These are phyloP conservation scores for Camponotus vicinus DNA, from an alignment of 1,140 invertebrate genomes.

Conservation along the genomic window DNA sequence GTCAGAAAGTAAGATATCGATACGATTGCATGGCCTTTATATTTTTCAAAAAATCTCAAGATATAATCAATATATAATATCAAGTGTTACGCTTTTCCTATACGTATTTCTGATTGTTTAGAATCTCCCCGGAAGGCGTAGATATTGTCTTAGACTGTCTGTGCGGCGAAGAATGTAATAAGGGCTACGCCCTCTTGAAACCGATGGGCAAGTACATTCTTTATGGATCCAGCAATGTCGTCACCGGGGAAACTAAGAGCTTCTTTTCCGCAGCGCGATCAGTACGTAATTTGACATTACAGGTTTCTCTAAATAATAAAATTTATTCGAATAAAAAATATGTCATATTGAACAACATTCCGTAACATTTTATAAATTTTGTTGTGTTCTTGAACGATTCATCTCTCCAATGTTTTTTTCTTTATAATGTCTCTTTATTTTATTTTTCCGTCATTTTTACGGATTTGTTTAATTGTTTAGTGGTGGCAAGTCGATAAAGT, in stretches of 20 bases:
- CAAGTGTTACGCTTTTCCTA: too few species aligned
- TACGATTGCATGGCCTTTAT: neutral
- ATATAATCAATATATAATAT: neutral
- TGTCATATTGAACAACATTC: neutral
- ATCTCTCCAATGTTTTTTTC: neutral
- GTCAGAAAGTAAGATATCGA: conserved; percentile 90
- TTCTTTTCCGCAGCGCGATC: conserved; percentile 95
- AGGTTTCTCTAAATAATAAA: neutral
- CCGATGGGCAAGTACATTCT: conserved; percentile 96
- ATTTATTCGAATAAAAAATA: neutral
- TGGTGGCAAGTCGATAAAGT: conserved; percentile 98
- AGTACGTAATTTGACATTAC: conserved; percentile 87
- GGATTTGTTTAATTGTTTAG: conserved; percentile 82
- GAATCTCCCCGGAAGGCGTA: conserved; percentile 92
- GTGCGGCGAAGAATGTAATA: conserved; percentile 95
- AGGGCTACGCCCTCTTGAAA: conserved; percentile 93
- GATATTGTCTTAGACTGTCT: conserved; percentile 96
- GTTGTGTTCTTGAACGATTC: neutral
- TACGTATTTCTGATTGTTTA: conserved; percentile 75
- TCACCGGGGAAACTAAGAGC: conserved; percentile 95
- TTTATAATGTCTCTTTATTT: neutral
- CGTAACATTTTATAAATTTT: neutral
- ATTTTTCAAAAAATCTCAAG: neutral
- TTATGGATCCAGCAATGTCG: conserved; percentile 94
- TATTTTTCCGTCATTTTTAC: neutral